These are phyloP conservation scores for Epinotia nisella DNA, from an alignment of 2,888 invertebrate species.

Conservation along the genomic window DNA sequence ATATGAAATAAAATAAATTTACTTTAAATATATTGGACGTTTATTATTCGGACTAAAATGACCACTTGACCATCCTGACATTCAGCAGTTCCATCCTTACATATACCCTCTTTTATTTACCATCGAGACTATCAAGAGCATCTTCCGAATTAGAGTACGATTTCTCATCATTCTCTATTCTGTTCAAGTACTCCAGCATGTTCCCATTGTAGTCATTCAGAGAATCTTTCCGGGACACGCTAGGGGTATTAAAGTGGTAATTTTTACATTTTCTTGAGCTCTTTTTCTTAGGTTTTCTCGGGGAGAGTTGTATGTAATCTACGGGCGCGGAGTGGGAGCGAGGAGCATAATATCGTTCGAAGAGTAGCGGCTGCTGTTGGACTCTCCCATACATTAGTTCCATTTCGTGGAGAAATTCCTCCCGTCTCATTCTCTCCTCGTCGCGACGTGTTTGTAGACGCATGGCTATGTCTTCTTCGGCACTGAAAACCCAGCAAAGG, in stretches of 20 bases:
- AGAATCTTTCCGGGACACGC: constrained; percentile 70
- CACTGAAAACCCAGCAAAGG: constrained; percentile 61
- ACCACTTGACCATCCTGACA: not conserved
- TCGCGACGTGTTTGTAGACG: constrained; percentile 87
- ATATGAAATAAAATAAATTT: constrained; percentile 10
- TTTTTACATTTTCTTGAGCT: constrained; percentile 56
- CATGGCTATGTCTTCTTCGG: constrained; percentile 88
- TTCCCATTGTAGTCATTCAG: constrained; percentile 71
- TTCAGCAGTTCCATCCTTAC: not conserved
- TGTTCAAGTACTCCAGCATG: constrained; percentile 69
- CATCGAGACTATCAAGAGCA: constrained; percentile 59
- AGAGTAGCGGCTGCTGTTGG: constrained; percentile 88
- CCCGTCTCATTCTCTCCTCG: constrained; percentile 87
- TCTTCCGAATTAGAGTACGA: constrained; percentile 66
- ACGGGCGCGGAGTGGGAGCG: constrained; percentile 63
- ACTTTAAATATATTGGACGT: not conserved
- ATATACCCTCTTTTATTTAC: constrained; percentile 50
- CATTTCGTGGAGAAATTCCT: constrained; percentile 89
- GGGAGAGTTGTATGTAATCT: constrained; percentile 69
- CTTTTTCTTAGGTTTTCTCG: constrained; percentile 71
- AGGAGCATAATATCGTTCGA: constrained; percentile 88
- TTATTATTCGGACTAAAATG: not conserved
- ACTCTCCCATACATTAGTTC: constrained; percentile 89
- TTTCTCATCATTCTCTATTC: constrained; percentile 69
- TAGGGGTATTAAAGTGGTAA: constrained; percentile 64